These are phyloP conservation scores for Benitochromis conjunctus DNA, from an alignment of 2,113 vertebrate species.

Conservation along the genomic window DNA sequence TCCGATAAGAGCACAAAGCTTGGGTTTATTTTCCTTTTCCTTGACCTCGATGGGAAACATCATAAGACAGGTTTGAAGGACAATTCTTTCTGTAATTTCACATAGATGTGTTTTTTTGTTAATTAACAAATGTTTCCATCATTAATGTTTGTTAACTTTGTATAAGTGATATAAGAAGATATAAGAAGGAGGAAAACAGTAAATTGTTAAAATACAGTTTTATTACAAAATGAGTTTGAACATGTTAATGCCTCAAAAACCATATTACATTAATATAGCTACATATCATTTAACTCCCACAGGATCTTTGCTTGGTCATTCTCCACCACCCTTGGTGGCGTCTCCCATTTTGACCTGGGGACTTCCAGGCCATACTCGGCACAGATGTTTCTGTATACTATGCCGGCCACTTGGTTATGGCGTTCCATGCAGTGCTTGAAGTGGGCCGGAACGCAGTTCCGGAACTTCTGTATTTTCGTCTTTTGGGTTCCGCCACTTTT, in stretches of 20 bases:
- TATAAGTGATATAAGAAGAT: neutral
- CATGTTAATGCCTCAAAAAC: neutral
- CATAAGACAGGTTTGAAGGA: neutral
- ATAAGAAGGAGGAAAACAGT: fast-evolving
- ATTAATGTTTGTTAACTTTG: neutral
- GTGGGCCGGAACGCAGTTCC: too few species aligned
- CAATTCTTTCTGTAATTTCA: neutral
- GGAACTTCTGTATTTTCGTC: too few species aligned
- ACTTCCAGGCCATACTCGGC: neutral
- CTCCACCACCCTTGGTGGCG: neutral
- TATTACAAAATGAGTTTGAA: neutral
- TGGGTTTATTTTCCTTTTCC: neutral
- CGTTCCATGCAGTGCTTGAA: too few species aligned
- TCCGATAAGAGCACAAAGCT: too few species aligned
- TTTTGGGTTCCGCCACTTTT: too few species aligned
- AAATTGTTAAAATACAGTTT: neutral
- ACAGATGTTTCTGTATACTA: neutral
- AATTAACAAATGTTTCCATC: neutral
- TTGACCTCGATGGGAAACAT: neutral
- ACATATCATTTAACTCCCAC: neutral
- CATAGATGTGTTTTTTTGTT: neutral
- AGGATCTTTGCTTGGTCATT: neutral
- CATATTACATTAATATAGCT: neutral
- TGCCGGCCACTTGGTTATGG: neutral
- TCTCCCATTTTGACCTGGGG: fast-evolving